A percentile compares a stretch with the other conserved stretches of the same genome.
Evolutionary conservation across 2,797 vertebrate species (phyloP).

Genomic region (Peromyscus melanophrys): DNA sequence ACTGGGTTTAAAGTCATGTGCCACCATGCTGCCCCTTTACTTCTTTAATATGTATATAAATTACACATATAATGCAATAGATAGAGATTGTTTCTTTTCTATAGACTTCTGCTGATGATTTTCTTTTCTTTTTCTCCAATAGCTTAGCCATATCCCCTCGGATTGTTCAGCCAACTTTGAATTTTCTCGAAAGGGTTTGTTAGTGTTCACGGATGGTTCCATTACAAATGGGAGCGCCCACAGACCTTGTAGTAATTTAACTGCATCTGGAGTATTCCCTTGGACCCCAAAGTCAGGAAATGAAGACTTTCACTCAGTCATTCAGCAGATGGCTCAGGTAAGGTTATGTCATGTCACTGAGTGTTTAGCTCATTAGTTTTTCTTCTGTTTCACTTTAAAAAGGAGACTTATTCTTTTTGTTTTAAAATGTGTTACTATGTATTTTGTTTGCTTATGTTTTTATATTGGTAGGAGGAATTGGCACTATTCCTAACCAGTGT

Average conservation of each 20-base stretch:
- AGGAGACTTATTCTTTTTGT: constrained; percentile 9
- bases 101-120: constrained; percentile 51
- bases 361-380: constrained; percentile 25
- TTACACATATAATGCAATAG: background rate
- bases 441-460: constrained; percentile 63
- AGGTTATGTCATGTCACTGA: background rate
- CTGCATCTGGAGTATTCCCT: constrained; percentile 83
- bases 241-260: constrained; percentile 79
- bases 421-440: constrained; percentile 2
- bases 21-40: background rate
- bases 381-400: background rate
- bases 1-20: background rate
- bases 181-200: constrained; percentile 95
- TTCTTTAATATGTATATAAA: constrained; percentile 26
- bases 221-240: constrained; percentile 81
- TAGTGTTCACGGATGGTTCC: constrained; percentile 92
- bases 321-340: constrained; percentile 94
- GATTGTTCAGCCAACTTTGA: constrained; percentile 93
- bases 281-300: constrained; percentile 87
- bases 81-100: constrained; percentile 39
- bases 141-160: constrained; percentile 94
- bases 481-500: background rate
- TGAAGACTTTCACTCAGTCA: constrained; percentile 92
- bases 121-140: constrained; percentile 69
- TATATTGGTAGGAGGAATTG: background rate